These are phyloP conservation scores for Lymantria monacha DNA, from an alignment of 2,888 invertebrate species.

Conservation along the genomic window DNA sequence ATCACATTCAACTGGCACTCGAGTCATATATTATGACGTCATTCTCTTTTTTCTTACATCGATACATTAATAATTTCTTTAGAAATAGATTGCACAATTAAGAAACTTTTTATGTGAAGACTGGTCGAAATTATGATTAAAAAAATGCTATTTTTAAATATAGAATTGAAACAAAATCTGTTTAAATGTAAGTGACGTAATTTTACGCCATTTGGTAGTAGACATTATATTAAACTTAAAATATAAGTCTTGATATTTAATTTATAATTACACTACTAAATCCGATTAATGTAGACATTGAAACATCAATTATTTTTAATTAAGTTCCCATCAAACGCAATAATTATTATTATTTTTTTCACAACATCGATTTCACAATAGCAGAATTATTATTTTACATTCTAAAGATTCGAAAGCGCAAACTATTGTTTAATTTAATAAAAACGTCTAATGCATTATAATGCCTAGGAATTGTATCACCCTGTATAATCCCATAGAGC, in stretches of 20 bases:
- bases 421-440: conserved; percentile 28
- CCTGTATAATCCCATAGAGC: conserved; percentile 78
- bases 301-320: neutral
- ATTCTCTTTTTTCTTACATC: conserved; percentile 27
- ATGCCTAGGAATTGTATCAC: conserved; percentile 73
- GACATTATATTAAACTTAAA: neutral
- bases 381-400: conserved; percentile 34
- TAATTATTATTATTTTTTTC: conserved; percentile 18
- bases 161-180: neutral
- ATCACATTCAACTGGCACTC: conserved; percentile 79
- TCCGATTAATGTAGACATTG: neutral
- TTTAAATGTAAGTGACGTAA: neutral
- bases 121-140: neutral
- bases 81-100: conserved; percentile 8
- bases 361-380: conserved; percentile 46
- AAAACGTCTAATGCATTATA: conserved; percentile 50
- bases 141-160: neutral
- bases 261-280: neutral
- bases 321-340: conserved; percentile 10
- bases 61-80: conserved; percentile 10
- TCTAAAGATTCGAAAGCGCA: conserved; percentile 38
- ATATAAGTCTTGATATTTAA: neutral
- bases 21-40: conserved; percentile 44
- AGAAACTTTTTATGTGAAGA: conserved; percentile 12
- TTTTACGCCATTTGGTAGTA: neutral